Conservation (phyloP, 2,888 invertebrate species). For the Pasiphila rectangulata region DNA sequence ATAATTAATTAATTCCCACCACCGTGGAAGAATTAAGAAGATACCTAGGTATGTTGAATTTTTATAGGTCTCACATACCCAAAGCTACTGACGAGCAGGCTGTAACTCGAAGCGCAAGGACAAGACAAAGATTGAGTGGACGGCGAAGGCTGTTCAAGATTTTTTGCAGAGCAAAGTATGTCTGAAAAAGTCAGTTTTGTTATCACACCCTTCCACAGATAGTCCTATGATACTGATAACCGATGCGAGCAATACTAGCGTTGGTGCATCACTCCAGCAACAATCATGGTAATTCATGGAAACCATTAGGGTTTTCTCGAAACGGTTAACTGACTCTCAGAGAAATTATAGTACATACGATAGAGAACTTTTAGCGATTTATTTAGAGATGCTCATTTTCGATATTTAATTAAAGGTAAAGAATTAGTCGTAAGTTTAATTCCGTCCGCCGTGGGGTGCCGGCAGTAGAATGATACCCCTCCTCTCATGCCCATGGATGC, state of each 20-base stretch:
- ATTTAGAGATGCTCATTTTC: slow-evolving; percentile 18
- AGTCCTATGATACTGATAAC: slow-evolving; percentile 15
- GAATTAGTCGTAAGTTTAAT: too few species aligned
- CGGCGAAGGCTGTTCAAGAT: slow-evolving; percentile 7
- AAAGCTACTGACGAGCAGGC: slow-evolving; percentile 26
- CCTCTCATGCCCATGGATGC: too few species aligned
- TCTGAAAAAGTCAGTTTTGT: slow-evolving; percentile 14
- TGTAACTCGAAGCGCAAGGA: slow-evolving; percentile 14
- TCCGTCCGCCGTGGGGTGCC: too few species aligned
- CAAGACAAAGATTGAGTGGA: slow-evolving; percentile 16
- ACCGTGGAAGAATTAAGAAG: slow-evolving; percentile 25
- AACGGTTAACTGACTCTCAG: slow-evolving; percentile 13
- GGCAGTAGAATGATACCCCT: too few species aligned
- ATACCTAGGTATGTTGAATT: slow-evolving; percentile 47
- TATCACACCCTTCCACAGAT: slow-evolving; percentile 16
- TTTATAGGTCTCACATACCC: slow-evolving; percentile 43
- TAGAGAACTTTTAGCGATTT: slow-evolving; percentile 20
- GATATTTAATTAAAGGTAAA: slow-evolving; percentile 22
- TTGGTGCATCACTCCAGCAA: slow-evolving; percentile 22
- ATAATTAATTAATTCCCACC: slow-evolving; percentile 21
- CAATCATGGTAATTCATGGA: slow-evolving; percentile 7
- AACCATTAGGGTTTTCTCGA: slow-evolving; percentile 21
- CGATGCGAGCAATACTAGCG: slow-evolving; percentile 21
- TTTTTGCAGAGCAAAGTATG: slow-evolving; percentile 15
- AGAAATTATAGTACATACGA: slow-evolving; percentile 22